Evolutionary conservation across 2,888 invertebrate genomes (phyloP), one percentile per base, ranked within the genome.

Genomic region (Amiota communis): DNA sequence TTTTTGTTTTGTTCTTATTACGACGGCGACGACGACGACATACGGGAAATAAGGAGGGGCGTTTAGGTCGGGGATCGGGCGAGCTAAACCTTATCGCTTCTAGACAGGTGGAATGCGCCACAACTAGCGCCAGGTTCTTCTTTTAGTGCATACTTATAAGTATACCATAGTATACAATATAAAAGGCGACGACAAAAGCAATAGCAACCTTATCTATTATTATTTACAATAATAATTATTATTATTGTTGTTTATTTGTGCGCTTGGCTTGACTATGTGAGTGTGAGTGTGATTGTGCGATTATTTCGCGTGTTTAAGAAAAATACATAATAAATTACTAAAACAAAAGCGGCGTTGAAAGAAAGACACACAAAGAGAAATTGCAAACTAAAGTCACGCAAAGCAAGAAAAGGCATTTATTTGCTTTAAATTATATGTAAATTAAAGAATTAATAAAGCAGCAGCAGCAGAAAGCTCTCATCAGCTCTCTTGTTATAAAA

Each of bases 21-120:
- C 17, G 15, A 12, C n/a, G n/a, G n/a, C n/a, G n/a, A n/a, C n/a
- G n/a, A n/a, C n/a, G n/a, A n/a, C n/a, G n/a, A n/a, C n/a, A n/a
- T n/a, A n/a, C n/a, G n/a, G n/a, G n/a, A 4, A 20, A 59, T 20
- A 17, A 20, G 17, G 20, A 20, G 17, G 20, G 59, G 17, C 36
- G 63, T 63, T 9, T 63, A 10, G 48, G 20, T 12, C 36, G 23
- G 17, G 48, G 65, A 11, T n/a, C 17, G 23, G 47, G 59, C 6
- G 59, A 17, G 15, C 12, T 10, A 59, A 11, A 48, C 11, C 13
- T 51, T 53, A 23, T 47, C 49, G 67, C 51, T 65, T 17, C 17
- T 23, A 68, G 67, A 47, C 67, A 68, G 53, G 51, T 68, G 67
- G 67, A 68, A 48, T 68, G 67, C 51, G 65, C 65, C 20, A 65